phyloP scores from a whole-genome alignment of 2,797 vertebrate species.

The Tragelaphus oryx region DNA sequence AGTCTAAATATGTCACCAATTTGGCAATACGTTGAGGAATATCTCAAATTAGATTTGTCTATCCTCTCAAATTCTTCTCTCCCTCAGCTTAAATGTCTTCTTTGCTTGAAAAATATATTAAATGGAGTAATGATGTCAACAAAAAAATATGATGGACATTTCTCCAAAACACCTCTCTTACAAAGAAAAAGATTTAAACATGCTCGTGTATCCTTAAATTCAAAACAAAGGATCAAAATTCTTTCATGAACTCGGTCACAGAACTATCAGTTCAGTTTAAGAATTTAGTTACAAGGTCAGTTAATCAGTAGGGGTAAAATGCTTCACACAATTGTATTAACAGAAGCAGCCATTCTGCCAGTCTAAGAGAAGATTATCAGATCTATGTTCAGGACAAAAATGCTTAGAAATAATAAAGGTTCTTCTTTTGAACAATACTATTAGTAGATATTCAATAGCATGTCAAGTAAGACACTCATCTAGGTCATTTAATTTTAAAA shows the following conservation, averaged over 20 bases:
- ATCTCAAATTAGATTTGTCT: background rate
- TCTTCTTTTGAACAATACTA: background rate
- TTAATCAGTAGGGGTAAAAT: background rate
- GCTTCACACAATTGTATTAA: background rate
- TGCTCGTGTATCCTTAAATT: background rate
- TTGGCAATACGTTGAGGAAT: background rate
- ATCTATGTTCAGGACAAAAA: background rate
- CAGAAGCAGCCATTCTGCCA: background rate
- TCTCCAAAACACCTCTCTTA: background rate
- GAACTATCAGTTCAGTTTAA: background rate
- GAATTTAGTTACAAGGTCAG: background rate
- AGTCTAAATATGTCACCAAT: background rate
- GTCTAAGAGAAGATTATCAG: background rate
- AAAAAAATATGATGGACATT: background rate
- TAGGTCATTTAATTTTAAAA: background rate
- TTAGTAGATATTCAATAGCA: background rate
- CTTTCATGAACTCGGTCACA: background rate
- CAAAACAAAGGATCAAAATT: background rate
- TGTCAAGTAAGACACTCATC: background rate
- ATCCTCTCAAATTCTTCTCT: background rate
- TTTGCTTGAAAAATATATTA: background rate
- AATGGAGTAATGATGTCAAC: background rate
- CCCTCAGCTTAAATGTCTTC: background rate
- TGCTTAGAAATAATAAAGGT: background rate
- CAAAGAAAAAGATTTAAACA: background rate